phyloP scores from a whole-genome alignment of 1,140 invertebrate species.

The Drosophila persimilis region DNA sequence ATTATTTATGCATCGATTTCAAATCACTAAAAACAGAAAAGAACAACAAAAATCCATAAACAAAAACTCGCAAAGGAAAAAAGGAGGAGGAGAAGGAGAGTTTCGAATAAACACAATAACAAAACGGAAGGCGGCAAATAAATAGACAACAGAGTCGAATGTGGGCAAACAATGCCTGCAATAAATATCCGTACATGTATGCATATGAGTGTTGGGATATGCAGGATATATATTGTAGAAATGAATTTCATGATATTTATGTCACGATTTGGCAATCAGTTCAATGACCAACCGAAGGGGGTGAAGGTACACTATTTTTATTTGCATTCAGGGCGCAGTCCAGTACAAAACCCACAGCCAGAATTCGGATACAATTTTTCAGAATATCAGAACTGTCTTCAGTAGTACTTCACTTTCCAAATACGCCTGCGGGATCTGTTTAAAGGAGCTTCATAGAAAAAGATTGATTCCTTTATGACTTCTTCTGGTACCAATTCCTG shows the following conservation, averaged over 20 bases:
- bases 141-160: conserved; percentile 41
- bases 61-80: conserved; percentile 29
- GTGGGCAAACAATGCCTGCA: conserved; percentile 42
- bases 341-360: no score
- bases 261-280: conserved; percentile 54
- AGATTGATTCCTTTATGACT: no score
- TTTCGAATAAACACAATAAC: conserved; percentile 38
- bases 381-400: no score
- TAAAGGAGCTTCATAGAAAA: no score
- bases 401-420: no score
- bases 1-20: conserved; percentile 79
- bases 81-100: no score
- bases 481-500: no score
- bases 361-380: not conserved
- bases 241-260: conserved; percentile 65
- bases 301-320: no score
- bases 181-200: conserved; percentile 50
- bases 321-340: no score
- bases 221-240: conserved; percentile 24
- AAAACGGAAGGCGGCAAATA: conserved; percentile 46
- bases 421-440: no score
- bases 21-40: conserved; percentile 62
- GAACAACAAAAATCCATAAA: conserved; percentile 20
- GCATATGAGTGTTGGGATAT: conserved; percentile 14
- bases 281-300: conserved; percentile 49